phyloP scores from a whole-genome alignment of 2,888 invertebrate genomes.

The Cryptus viduatorius region DNA sequence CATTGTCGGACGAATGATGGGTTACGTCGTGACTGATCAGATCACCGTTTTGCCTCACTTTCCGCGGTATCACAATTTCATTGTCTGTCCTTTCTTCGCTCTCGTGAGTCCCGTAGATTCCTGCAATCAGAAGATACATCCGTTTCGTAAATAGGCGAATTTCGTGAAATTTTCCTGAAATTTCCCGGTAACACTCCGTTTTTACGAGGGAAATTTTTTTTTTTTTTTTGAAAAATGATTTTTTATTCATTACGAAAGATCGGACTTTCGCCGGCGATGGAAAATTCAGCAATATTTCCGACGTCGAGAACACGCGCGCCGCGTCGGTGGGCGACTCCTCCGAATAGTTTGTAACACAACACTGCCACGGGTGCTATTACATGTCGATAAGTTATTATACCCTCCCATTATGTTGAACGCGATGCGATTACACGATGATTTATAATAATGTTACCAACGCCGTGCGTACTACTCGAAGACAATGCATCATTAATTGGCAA shows the following conservation, averaged over 20 bases:
- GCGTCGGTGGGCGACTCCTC: neutral
- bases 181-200: too few species aligned
- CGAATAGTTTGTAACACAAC: conserved; percentile 9
- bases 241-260: too few species aligned
- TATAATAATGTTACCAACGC: conserved; percentile 54
- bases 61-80: conserved; percentile 88
- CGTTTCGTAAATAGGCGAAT: neutral
- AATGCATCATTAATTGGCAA: conserved; percentile 63
- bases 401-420: conserved; percentile 57
- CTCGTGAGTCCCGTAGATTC: conserved; percentile 85
- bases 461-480: conserved; percentile 50
- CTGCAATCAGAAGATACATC: conserved; percentile 79
- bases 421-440: conserved; percentile 65
- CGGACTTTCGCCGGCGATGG: neutral
- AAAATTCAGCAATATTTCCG: neutral
- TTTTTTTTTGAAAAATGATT: neutral
- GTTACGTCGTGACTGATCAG: conserved; percentile 87
- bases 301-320: neutral
- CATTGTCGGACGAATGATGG: conserved; percentile 86
- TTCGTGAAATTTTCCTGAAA: too few species aligned
- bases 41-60: conserved; percentile 87
- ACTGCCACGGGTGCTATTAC: conserved; percentile 44
- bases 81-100: conserved; percentile 84
- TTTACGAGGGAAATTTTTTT: neutral
- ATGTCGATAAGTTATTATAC: conserved; percentile 56